Evolutionary conservation across 2,888 invertebrate species (phyloP).

Genomic region (Smittia sp.): DNA sequence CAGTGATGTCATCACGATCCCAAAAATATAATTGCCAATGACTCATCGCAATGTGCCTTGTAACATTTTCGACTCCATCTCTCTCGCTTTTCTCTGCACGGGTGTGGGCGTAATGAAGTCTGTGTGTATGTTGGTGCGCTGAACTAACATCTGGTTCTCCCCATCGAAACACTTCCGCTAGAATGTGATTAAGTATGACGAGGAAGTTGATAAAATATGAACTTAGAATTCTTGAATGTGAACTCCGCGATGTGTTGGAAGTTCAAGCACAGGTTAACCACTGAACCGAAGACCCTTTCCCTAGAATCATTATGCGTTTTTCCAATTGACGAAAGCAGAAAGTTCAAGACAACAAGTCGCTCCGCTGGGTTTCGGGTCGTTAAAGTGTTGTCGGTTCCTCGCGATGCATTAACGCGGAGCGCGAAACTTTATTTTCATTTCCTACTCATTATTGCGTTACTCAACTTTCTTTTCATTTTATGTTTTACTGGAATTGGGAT

Average conservation of each 20-base stretch:
- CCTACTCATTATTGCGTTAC: not conserved
- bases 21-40: not conserved
- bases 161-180: not conserved
- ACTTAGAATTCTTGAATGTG: not conserved
- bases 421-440: not conserved
- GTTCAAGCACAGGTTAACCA: conserved; percentile 42
- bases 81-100: not conserved
- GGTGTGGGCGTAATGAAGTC: not conserved
- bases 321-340: conserved; percentile 22
- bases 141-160: not conserved
- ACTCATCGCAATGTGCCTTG: not conserved
- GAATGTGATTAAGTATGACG: not conserved
- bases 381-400: not conserved
- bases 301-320: conserved; percentile 45
- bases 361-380: too few species aligned
- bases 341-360: not conserved
- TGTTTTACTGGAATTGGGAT: conserved; percentile 3
- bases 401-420: too few species aligned
- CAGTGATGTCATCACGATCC: not conserved
- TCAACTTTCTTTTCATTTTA: not conserved
- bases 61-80: conserved; percentile 5
- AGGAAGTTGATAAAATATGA: not conserved
- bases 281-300: conserved; percentile 37
- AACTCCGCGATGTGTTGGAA: not conserved
- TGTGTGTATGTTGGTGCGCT: not conserved